Conservation (phyloP, 1,140 invertebrate species). For the Anthonomus grandis region DNA sequence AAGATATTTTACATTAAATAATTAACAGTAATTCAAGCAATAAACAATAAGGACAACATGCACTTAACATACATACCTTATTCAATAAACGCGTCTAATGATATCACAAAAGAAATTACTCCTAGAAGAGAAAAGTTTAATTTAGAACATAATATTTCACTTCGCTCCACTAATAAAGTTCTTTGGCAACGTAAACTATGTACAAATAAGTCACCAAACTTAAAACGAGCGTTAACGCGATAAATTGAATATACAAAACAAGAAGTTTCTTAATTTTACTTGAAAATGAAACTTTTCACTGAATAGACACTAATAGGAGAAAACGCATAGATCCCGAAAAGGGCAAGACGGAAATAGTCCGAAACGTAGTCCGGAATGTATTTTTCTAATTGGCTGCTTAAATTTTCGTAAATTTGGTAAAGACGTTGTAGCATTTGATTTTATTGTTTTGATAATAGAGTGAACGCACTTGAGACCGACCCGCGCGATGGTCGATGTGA, state of each 20-base stretch:
- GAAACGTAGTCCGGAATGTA: slow-evolving; percentile 13
- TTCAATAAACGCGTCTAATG: slow-evolving; percentile 1
- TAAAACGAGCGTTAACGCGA: slow-evolving; percentile 11
- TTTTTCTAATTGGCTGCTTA: slow-evolving; percentile 16
- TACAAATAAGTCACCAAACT: slow-evolving; percentile 30
- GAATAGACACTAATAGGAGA: slow-evolving; percentile 22
- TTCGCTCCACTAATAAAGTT: slow-evolving; percentile 15
- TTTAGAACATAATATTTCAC: slow-evolving; percentile 27
- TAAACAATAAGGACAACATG: too few relatives aligned
- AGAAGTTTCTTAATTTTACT: slow-evolving; percentile 12
- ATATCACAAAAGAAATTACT: slow-evolving; percentile 13
- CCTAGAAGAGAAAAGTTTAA: slow-evolving; percentile 21
- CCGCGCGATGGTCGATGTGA: slow-evolving; percentile 19
- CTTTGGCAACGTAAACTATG: slow-evolving; percentile 18
- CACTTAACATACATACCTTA: slow-evolving; percentile 11
- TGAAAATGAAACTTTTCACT: slow-evolving; percentile 18
- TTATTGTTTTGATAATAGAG: neutral
- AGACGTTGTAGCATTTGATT: slow-evolving; percentile 14
- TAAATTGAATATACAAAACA: slow-evolving; percentile 26
- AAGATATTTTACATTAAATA: too few relatives aligned
- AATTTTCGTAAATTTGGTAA: slow-evolving; percentile 1
- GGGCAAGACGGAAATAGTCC: slow-evolving; percentile 1
- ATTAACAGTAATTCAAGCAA: too few relatives aligned
- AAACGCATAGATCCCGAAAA: slow-evolving; percentile 24
- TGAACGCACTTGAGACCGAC: slow-evolving; percentile 1